Percentiles rank a stretch among this genome's conserved stretches.
These are phyloP conservation scores for Tapera naevia DNA, from an alignment of 2,797 vertebrate species.

Conservation along the genomic window DNA sequence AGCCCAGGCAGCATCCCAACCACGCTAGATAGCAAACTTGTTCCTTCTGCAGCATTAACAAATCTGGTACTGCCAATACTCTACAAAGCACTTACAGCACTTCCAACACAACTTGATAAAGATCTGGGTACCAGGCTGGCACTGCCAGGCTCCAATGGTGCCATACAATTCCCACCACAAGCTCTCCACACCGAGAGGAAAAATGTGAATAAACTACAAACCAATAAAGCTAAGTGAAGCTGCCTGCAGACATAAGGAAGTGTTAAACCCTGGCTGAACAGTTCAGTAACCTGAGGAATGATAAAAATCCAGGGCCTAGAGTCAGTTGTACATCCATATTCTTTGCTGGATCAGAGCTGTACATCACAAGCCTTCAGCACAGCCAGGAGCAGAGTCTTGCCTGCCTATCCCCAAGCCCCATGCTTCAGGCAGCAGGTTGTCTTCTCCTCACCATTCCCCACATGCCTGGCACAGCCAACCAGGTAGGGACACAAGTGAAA, in stretches of 20 bases:
- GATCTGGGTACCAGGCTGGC: neutral
- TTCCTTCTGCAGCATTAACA: neutral
- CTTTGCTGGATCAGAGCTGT: neutral
- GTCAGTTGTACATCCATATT: neutral
- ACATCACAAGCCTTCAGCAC: neutral
- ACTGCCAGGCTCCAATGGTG: neutral
- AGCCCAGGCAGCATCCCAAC: neutral
- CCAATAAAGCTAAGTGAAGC: neutral
- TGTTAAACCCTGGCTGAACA: neutral
- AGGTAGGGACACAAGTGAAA: neutral
- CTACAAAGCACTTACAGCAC: neutral
- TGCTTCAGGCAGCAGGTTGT: neutral
- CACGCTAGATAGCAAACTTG: neutral
- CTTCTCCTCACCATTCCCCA: neutral
- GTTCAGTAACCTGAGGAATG: neutral
- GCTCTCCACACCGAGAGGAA: neutral
- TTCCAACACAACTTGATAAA: neutral
- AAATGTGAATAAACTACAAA: neutral
- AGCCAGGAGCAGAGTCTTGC: neutral
- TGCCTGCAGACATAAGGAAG: neutral
- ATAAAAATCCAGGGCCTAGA: neutral
- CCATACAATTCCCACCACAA: rapidly evolving
- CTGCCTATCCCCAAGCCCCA: rapidly evolving
- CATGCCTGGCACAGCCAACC: neutral
- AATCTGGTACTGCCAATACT: neutral